phyloP scores from a whole-genome alignment of 2,797 vertebrate species.

The Enteromius anoplus region DNA sequence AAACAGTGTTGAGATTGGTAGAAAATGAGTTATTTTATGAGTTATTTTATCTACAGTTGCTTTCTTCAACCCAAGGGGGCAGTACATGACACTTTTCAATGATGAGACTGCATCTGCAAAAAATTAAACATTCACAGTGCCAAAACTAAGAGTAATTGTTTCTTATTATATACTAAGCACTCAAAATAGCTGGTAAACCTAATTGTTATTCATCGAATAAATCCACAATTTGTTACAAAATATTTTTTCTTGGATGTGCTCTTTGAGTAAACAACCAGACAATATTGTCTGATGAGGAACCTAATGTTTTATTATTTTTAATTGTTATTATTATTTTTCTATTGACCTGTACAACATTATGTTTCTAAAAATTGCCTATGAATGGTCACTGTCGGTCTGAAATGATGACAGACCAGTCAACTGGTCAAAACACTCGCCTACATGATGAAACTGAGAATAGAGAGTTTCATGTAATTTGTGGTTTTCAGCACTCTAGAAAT shows the following conservation, averaged over 20 bases:
- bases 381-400: neutral
- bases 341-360: neutral
- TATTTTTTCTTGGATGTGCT: neutral
- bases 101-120: neutral
- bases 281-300: neutral
- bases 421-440: neutral
- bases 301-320: neutral
- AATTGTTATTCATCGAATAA: neutral
- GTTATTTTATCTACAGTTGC: neutral
- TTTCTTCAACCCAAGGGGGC: slow-evolving; percentile 11
- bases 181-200: neutral
- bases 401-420: neutral
- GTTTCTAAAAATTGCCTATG: neutral
- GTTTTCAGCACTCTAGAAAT: neutral
- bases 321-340: neutral
- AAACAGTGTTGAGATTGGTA: neutral
- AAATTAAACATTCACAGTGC: neutral
- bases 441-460: neutral
- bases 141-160: neutral
- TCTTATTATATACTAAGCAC: neutral
- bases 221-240: neutral
- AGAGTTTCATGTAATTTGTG: slow-evolving; percentile 13
- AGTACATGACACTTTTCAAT: neutral
- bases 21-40: neutral
- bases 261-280: neutral